phyloP scores from a whole-genome alignment of 2,797 vertebrate species.

The Microhierax caerulescens region DNA sequence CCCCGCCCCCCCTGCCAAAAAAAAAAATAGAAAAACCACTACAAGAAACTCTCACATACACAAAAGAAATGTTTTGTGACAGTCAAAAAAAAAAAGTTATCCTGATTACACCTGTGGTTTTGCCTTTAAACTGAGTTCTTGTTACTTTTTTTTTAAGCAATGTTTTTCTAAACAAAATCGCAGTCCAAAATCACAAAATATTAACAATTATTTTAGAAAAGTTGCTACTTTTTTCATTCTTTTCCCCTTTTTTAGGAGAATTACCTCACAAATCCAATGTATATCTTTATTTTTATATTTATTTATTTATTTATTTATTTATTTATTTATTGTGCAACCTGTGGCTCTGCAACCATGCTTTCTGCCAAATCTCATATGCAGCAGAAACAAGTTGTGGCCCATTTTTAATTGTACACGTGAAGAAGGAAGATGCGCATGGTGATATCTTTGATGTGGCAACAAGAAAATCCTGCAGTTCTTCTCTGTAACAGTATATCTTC shows the following conservation, averaged over 20 bases:
- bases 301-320: too few relatives aligned
- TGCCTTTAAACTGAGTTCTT: not conserved
- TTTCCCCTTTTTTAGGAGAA: not conserved
- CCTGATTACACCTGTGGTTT: not conserved
- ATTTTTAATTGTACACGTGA: not conserved
- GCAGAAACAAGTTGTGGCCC: not conserved
- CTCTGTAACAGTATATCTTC: not conserved
- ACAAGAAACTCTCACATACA: not conserved
- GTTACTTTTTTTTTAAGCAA: not conserved
- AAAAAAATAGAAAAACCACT: not conserved
- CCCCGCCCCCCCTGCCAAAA: not conserved
- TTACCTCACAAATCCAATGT: not conserved
- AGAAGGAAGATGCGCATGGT: not conserved
- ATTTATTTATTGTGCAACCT: not conserved
- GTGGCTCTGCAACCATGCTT: not conserved
- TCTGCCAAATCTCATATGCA: not conserved
- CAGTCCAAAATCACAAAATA: not conserved
- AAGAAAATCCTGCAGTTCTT: not conserved
- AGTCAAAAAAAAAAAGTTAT: not conserved
- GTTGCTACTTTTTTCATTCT: not conserved
- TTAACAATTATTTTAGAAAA: not conserved
- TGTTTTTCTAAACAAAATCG: not conserved
- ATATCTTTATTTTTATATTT: too few relatives aligned
- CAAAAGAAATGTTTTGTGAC: not conserved
- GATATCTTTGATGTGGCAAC: not conserved